phyloP scores from a whole-genome alignment of 2,888 invertebrate species.

The Lasius platythorax region DNA sequence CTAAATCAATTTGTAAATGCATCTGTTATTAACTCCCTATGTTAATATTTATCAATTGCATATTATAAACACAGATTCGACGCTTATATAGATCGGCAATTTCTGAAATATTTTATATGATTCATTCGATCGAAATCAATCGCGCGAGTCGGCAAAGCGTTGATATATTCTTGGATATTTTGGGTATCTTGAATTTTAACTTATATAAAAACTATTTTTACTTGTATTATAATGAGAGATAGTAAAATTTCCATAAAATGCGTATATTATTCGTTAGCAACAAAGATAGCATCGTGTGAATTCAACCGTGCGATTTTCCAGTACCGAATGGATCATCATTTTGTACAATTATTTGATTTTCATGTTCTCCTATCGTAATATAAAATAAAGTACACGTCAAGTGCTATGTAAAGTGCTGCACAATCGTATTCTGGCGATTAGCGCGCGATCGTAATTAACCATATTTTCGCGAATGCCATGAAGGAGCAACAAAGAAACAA shows the following conservation, averaged over 20 bases:
- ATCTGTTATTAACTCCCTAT: background rate
- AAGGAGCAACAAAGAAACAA: background rate
- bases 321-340: background rate
- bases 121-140: background rate
- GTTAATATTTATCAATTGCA: background rate
- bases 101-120: background rate
- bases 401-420: background rate
- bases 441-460: background rate
- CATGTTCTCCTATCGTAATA: background rate
- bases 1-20: background rate
- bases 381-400: background rate
- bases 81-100: background rate
- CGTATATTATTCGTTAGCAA: too few species aligned
- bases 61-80: background rate
- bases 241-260: too few species aligned
- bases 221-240: too few species aligned
- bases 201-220: too few species aligned
- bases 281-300: too few species aligned
- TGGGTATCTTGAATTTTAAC: too few species aligned
- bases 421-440: background rate
- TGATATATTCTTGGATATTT: background rate
- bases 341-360: background rate
- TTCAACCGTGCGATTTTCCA: too few species aligned
- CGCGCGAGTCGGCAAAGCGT: background rate
- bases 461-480: background rate